A percentile compares a stretch with the other conserved stretches of the same genome.
These are phyloP conservation scores for Paraescarpia echinospica DNA, from an alignment of 1,140 invertebrate species.

Conservation along the genomic window DNA sequence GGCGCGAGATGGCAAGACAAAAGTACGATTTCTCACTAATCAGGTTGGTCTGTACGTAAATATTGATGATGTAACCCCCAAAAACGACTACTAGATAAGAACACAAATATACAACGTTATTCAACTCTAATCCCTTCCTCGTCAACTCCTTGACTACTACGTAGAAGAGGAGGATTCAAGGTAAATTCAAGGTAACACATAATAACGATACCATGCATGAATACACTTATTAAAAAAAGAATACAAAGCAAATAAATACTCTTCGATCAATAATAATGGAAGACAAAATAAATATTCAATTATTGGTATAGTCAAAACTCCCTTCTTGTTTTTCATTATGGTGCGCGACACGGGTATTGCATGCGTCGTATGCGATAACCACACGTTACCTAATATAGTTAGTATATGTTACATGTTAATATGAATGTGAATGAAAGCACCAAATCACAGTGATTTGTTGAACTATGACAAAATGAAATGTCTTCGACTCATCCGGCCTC, in stretches of 20 bases:
- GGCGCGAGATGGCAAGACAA: neutral
- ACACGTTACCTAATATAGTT: neutral
- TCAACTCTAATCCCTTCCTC: too few relatives aligned
- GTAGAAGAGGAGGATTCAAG: too few relatives aligned
- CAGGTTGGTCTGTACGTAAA: neutral
- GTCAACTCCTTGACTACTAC: too few relatives aligned
- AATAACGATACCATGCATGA: neutral
- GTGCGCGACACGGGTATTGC: too few relatives aligned
- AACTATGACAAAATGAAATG: too few relatives aligned
- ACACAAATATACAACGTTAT: neutral
- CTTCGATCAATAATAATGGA: too few relatives aligned
- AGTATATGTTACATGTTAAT: too few relatives aligned
- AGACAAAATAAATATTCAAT: too few relatives aligned
- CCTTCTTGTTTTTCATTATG: too few relatives aligned
- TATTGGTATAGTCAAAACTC: too few relatives aligned
- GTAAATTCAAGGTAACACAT: neutral
- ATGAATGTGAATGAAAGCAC: too few relatives aligned
- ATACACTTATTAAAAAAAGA: neutral
- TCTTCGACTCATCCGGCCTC: too few relatives aligned
- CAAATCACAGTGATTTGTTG: neutral
- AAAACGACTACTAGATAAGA: neutral
- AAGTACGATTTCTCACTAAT: neutral
- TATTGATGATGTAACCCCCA: neutral
- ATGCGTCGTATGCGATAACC: neutral
- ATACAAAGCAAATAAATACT: neutral